These are phyloP conservation scores for Margaritifera margaritifera DNA, from an alignment of 2,888 invertebrate species.

Conservation along the genomic window DNA sequence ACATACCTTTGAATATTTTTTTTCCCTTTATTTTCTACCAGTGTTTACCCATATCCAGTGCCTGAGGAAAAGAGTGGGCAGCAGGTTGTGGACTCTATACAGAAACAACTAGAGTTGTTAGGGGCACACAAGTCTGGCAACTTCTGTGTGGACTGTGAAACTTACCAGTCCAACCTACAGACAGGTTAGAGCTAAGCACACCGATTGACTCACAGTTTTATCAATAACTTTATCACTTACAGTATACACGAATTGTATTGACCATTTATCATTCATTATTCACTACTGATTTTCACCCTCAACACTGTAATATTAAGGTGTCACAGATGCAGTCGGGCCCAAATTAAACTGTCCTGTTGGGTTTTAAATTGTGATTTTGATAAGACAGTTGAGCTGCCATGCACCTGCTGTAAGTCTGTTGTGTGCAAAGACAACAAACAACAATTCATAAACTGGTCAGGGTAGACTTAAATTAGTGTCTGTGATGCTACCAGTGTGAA, in stretches of 20 bases:
- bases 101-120: conserved; percentile 87
- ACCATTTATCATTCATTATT: background rate
- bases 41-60: conserved; percentile 89
- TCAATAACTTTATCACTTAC: background rate
- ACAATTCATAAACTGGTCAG: no score
- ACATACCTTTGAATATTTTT: no score
- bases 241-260: conserved; percentile 2
- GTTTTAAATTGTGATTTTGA: no score
- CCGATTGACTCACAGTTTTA: background rate
- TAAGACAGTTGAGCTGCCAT: no score
- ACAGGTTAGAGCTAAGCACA: conserved; percentile 32
- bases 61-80: conserved; percentile 93
- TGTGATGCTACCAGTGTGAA: no score
- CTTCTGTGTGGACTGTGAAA: conserved; percentile 95
- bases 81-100: conserved; percentile 86
- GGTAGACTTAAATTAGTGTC: no score
- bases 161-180: conserved; percentile 78
- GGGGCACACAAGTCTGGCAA: conserved; percentile 92
- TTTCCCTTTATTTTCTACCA: conserved; percentile 57
- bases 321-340: background rate
- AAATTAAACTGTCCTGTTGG: no score
- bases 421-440: no score
- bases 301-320: background rate
- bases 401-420: no score
- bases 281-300: background rate